phyloP scores from a whole-genome alignment of 2,113 vertebrate genomes.

The Nipponia nippon region DNA sequence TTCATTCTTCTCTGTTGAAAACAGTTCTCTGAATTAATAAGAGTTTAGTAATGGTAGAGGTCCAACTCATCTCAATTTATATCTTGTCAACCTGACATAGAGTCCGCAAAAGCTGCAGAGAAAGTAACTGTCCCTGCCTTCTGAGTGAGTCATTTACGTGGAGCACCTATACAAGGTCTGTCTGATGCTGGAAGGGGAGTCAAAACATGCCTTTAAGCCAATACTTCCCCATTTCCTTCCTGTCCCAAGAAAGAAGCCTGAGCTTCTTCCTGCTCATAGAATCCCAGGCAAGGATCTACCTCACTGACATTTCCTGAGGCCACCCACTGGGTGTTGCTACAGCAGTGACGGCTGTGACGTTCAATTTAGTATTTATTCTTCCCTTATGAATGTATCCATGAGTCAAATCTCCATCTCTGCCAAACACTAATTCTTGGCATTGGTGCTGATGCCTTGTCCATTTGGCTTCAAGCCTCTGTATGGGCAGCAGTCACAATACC shows the following conservation, averaged over 20 bases:
- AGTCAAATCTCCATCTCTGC: neutral
- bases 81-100: neutral
- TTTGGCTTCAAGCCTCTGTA: neutral
- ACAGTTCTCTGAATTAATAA: neutral
- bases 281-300: neutral
- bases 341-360: neutral
- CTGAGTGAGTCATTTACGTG: accelerated
- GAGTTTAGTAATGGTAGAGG: neutral
- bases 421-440: neutral
- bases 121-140: neutral
- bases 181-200: neutral
- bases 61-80: neutral
- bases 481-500: neutral
- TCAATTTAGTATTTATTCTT: neutral
- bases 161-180: neutral
- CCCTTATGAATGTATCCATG: neutral
- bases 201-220: neutral
- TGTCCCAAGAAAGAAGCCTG: neutral
- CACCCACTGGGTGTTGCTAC: neutral
- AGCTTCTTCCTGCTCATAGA: neutral
- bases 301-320: neutral
- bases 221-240: neutral
- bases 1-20: neutral
- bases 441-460: accelerated
- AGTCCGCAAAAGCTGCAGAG: neutral